phyloP scores from a whole-genome alignment of 2,888 invertebrate species.

The Copidosoma aretas region DNA sequence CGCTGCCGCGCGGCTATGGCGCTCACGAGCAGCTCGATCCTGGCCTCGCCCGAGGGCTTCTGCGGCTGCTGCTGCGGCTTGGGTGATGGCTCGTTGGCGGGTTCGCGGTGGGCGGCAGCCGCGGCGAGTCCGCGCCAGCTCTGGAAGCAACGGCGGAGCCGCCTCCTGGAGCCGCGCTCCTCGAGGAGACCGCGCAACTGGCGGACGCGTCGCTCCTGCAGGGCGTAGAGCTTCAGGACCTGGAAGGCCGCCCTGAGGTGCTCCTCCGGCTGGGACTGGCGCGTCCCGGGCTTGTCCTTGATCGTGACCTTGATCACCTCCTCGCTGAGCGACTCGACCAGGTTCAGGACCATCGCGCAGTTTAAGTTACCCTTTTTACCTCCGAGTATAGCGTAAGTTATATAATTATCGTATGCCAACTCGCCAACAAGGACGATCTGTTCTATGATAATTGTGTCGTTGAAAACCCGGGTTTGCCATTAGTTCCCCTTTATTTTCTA shows the following conservation, averaged over 20 bases:
- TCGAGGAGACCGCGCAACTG: constrained; percentile 47
- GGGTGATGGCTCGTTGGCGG: neutral
- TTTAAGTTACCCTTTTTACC: too few relatives aligned
- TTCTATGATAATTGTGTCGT: too few relatives aligned
- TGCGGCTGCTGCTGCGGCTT: too few relatives aligned
- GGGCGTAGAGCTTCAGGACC: constrained; percentile 44
- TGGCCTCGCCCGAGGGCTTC: constrained; percentile 50
- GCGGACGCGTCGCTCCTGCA: constrained; percentile 45
- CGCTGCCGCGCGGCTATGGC: constrained; percentile 52
- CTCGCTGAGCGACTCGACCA: constrained; percentile 20
- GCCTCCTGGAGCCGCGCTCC: constrained; percentile 38
- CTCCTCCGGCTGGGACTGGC: neutral
- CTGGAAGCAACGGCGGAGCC: constrained; percentile 47
- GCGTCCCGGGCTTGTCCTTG: constrained; percentile 27
- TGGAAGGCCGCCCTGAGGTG: constrained; percentile 41
- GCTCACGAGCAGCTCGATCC: constrained; percentile 55
- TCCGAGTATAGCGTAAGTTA: too few relatives aligned
- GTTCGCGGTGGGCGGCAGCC: constrained; percentile 14
- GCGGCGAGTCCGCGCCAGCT: constrained; percentile 45
- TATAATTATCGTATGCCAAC: too few relatives aligned
- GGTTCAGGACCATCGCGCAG: constrained; percentile 26
- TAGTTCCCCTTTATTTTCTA: too few relatives aligned
- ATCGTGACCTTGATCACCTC: constrained; percentile 35
- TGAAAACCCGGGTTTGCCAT: too few relatives aligned
- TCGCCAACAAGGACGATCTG: too few relatives aligned